Base-by-base conservation (phyloP, 2,797 vertebrate genomes). In the Spinus pinus region DNA sequence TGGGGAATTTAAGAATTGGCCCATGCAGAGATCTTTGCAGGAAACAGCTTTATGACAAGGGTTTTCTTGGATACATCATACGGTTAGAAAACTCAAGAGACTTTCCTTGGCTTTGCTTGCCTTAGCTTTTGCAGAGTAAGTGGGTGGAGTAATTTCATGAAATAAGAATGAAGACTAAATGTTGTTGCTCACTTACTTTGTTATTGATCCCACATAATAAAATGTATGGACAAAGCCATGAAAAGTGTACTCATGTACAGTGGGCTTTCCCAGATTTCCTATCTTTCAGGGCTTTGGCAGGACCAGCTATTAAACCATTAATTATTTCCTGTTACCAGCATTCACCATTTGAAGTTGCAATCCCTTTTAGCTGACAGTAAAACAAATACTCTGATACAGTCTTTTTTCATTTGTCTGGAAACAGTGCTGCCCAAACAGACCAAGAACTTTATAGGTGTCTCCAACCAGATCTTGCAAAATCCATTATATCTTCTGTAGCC, bases 171-270 rank as follows among this genome's bases (percentile, higher is more conserved):
- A 88, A 67, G 56, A 37, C 12, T 78, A 58, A 81, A 61, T 35
- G 14, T 39, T 62, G 23, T 50, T 3, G 1, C 25, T 67, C 0
- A 0, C 13, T 74, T 70, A 25, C 53, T 87, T 61, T 33, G 6
- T 57, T 78, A 47, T 19, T 64, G 37, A 49, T 88, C 23, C 25
- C 6, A 31, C 7, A 7, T 35, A 54, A 42, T 7, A 10, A 67
- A 60, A 28, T 6, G 2, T 30, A 25, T 73, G 22, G 62, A 61
- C 33, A 77, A 77, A 78, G 15, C 49, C 27, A 11, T 75, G 56
- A 62, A 22, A 88, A 44, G 2, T 18, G 5, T 44, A 24, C 16
- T 73, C 2, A 3, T 12, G 4, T 75, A 54, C 35, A 79, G 28
- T 0, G 5, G 25, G 11, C 44, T n/a, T 95, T 47, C 42, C 49